A percentile compares a stretch with the other conserved stretches of the same genome.
phyloP scores from a whole-genome alignment of 2,113 vertebrate genomes.

The Dunckerocampus dactyliophorus region DNA sequence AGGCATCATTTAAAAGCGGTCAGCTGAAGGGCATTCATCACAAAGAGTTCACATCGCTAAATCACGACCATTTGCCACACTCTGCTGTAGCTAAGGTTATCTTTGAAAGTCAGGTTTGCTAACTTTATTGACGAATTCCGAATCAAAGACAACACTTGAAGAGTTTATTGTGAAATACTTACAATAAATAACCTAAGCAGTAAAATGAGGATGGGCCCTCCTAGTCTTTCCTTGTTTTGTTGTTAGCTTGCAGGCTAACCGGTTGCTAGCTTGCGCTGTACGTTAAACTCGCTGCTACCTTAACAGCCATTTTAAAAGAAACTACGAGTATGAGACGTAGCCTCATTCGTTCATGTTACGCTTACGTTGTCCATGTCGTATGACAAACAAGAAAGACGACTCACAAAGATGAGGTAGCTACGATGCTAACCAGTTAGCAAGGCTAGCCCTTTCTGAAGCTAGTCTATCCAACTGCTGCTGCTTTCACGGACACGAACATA shows the following conservation, averaged over 20 bases:
- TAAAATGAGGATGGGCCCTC: too few species aligned
- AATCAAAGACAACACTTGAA: neutral
- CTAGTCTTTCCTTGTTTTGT: neutral
- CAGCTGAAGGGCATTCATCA: neutral
- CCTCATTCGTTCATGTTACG: neutral
- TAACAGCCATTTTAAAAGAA: neutral
- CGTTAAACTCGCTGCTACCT: neutral
- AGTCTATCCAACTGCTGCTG: slow-evolving; percentile 30
- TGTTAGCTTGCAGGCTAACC: slow-evolving; percentile 36
- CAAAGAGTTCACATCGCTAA: neutral
- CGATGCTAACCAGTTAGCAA: slow-evolving; percentile 32
- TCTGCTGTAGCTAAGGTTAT: neutral
- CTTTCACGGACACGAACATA: slow-evolving; percentile 44
- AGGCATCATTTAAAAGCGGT: neutral
- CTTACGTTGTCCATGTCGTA: neutral
- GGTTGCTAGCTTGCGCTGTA: slow-evolving; percentile 6
- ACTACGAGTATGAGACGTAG: too few species aligned
- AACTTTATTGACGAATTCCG: neutral
- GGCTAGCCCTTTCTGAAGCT: slow-evolving; percentile 27
- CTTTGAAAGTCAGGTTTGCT: neutral
- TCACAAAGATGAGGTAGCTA: slow-evolving; percentile 1
- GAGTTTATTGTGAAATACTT: neutral
- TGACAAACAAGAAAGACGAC: neutral
- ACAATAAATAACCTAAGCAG: too few species aligned
- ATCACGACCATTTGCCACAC: neutral